Percentiles rank a stretch among this genome's conserved stretches.
phyloP scores from a whole-genome alignment of 64 coral and sea anemone species.

The Stichodactyla mertensii region DNA sequence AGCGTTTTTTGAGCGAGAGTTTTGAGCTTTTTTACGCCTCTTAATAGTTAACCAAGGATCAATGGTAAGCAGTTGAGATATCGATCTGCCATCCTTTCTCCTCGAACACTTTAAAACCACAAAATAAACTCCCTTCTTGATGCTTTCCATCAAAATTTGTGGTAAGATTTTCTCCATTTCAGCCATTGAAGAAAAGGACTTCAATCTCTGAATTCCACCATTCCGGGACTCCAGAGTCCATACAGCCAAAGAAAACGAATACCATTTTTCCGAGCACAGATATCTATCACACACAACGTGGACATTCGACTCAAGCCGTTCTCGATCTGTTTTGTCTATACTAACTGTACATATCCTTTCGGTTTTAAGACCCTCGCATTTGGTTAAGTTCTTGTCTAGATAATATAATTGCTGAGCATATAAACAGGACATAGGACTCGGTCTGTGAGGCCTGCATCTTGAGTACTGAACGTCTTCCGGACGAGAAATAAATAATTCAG shows the following conservation, averaged over 20 bases:
- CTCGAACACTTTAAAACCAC: conserved; percentile 57
- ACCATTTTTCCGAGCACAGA: conserved; percentile 28
- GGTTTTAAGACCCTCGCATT: conserved; percentile 9
- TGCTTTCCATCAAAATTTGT: background rate
- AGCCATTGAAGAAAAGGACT: conserved; percentile 24
- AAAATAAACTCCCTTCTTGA: conserved; percentile 43
- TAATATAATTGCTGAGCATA: conserved; percentile 43
- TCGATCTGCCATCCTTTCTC: background rate
- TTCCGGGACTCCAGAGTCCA: conserved; percentile 39
- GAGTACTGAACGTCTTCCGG: conserved; percentile 15
- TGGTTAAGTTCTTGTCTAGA: background rate
- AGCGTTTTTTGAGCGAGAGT: conserved; percentile 28
- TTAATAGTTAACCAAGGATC: conserved; percentile 29
- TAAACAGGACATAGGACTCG: conserved; percentile 28
- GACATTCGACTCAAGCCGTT: background rate
- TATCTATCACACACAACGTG: conserved; percentile 28
- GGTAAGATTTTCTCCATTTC: conserved; percentile 54
- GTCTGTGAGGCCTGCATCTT: conserved; percentile 46
- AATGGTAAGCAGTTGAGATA: conserved; percentile 63
- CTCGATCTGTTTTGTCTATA: background rate
- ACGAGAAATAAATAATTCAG: background rate
- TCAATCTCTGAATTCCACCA: conserved; percentile 23
- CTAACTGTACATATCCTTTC: conserved; percentile 38
- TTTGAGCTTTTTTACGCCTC: background rate
- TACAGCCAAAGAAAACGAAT: conserved; percentile 8